Evolutionary conservation across 2,888 invertebrate genomes (phyloP), one percentile per base, ranked within the genome.

Genomic region (Dione juno): DNA sequence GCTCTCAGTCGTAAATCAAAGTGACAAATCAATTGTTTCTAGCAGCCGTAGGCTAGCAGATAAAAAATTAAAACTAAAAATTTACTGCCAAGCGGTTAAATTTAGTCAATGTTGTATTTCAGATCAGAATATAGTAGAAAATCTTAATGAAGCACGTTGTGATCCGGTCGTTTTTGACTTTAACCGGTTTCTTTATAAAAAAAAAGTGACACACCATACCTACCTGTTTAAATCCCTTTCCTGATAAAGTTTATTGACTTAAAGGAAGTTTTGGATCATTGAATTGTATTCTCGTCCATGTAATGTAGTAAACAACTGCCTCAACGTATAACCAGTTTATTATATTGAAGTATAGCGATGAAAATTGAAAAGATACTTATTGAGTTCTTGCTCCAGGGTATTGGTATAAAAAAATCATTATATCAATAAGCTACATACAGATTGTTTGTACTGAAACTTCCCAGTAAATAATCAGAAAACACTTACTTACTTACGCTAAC

Each of bases 151-250:
- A 13, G 10, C 57, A 16, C 57, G 7, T 57, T 37, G n/a, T 57
- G 57, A 11, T 54, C 35, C 16, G 57, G 35, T 7, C 57, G 57
- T 57, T 57, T 37, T 57, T 57, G 37, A 57, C 7, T 37, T 57
- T 11, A 57, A 40, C 57, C 57, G 37, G 57, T 57, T 57, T 13
- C 37, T 40, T 6, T 37, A 37, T 57, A 37, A 13, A 37, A n/a
- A 37, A 57, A 57, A n/a, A 9, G 0, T 37, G 37, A 57, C 54
- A 16, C 14, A n/a, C n/a, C n/a, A n/a, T n/a, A n/a, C n/a, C n/a
- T 57, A 37, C 37, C 37, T 37, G 16, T 57, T 40, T 16, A 37
- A 11, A 57, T 37, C 10, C 7, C 16, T 16, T 57, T 40, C 10
- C 16, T 40, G 37, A 11, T 57, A 16, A 16, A 57, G 16, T 57